Conservation (phyloP, 2,113 vertebrate genomes). For the Petroica traversi region DNA sequence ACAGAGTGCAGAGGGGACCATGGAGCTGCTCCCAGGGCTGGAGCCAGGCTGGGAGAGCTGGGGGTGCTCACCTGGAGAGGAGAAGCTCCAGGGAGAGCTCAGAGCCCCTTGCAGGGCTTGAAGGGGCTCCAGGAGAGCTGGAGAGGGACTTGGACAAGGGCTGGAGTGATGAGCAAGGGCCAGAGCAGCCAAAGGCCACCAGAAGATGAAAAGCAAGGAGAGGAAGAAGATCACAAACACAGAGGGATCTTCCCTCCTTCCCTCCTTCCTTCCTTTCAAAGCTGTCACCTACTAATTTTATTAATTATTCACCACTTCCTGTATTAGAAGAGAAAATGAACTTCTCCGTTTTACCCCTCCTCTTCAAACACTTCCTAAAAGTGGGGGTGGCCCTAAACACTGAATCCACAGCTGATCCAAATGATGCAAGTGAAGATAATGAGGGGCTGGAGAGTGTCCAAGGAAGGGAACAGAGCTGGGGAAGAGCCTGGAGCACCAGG, state of each 20-base stretch:
- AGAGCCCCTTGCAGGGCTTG: neutral
- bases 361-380: neutral
- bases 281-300: neutral
- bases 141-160: neutral
- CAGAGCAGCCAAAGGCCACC: fast-evolving
- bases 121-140: neutral
- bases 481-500: fast-evolving
- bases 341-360: neutral
- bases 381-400: neutral
- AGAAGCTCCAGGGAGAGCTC: fast-evolving
- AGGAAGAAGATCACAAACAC: neutral
- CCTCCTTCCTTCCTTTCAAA: neutral
- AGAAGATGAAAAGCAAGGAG: neutral
- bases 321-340: neutral
- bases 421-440: fast-evolving
- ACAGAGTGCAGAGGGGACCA: fast-evolving
- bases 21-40: fast-evolving
- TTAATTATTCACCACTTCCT: neutral
- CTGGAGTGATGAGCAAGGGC: no score
- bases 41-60: neutral
- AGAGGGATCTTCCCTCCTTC: neutral
- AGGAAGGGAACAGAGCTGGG: fast-evolving
- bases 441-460: fast-evolving
- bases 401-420: neutral
- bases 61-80: fast-evolving